These are phyloP conservation scores for Cheilosia pagana DNA, from an alignment of 2,888 invertebrate genomes.

Conservation along the genomic window DNA sequence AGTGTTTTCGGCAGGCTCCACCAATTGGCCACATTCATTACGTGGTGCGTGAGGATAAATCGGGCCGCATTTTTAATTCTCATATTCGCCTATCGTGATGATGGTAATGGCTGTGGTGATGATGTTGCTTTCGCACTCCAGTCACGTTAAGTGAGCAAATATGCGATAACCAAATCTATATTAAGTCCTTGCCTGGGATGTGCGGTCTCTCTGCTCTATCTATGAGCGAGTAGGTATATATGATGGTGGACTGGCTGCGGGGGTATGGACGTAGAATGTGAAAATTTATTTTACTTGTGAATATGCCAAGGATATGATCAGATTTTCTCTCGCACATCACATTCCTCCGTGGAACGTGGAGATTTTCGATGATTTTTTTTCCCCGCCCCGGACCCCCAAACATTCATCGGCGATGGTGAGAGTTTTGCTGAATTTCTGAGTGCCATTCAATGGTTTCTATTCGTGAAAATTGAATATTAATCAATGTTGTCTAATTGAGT, in stretches of 20 bases:
- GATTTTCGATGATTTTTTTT: slow-evolving; percentile 56
- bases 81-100: slow-evolving; percentile 50
- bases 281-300: slow-evolving; percentile 72
- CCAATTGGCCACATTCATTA: slow-evolving; percentile 71
- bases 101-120: slow-evolving; percentile 56
- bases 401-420: slow-evolving; percentile 21
- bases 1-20: slow-evolving; percentile 58
- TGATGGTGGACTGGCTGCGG: not conserved
- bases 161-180: slow-evolving; percentile 69
- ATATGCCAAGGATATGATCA: slow-evolving; percentile 59
- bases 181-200: slow-evolving; percentile 39
- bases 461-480: slow-evolving; percentile 70
- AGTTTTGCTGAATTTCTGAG: slow-evolving; percentile 1
- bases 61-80: slow-evolving; percentile 71
- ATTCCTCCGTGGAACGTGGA: slow-evolving; percentile 52
- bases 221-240: not conserved
- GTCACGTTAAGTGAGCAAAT: slow-evolving; percentile 72
- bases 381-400: not conserved
- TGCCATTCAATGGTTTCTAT: slow-evolving; percentile 43
- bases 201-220: not conserved
- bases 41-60: slow-evolving; percentile 74
- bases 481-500: slow-evolving; percentile 69
- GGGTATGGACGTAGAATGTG: slow-evolving; percentile 42
- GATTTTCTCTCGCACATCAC: slow-evolving; percentile 56
- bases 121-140: slow-evolving; percentile 65